These are phyloP conservation scores for Pluvialis apricaria DNA, from an alignment of 2,113 vertebrate species.

Conservation along the genomic window DNA sequence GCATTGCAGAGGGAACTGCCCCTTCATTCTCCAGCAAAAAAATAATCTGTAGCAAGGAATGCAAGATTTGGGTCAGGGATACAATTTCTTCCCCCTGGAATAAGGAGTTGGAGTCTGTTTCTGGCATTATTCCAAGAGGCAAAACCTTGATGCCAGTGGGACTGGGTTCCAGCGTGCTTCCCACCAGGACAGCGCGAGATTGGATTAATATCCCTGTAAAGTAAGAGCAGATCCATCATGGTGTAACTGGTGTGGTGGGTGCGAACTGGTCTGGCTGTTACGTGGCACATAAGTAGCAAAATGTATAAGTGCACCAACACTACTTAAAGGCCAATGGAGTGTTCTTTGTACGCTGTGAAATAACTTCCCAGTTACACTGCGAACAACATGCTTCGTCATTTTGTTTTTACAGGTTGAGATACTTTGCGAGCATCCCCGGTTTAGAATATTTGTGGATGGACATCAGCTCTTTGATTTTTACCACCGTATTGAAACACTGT, in stretches of 20 bases:
- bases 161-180: not conserved
- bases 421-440: constrained; percentile 96
- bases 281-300: accelerated
- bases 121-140: not conserved
- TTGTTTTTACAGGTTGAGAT: constrained; percentile 89
- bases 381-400: not conserved
- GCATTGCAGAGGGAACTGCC: not conserved
- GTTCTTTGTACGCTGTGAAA: not conserved
- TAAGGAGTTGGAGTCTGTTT: not conserved
- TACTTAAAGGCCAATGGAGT: not conserved
- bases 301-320: not conserved
- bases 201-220: not conserved
- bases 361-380: not conserved
- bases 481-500: constrained; percentile 92
- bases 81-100: not conserved
- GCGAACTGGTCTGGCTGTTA: not conserved
- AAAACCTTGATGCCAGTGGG: not conserved
- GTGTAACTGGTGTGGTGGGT: not conserved
- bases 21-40: not conserved
- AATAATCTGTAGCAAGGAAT: not conserved
- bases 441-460: constrained; percentile 98
- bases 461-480: constrained; percentile 99
- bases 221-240: not conserved
- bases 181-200: accelerated
- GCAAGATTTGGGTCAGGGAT: not conserved